Percentiles rank a stretch among this genome's conserved stretches.
These are phyloP conservation scores for Rousettus madagascariensis DNA, from an alignment of 2,797 vertebrate genomes.

Conservation along the genomic window DNA sequence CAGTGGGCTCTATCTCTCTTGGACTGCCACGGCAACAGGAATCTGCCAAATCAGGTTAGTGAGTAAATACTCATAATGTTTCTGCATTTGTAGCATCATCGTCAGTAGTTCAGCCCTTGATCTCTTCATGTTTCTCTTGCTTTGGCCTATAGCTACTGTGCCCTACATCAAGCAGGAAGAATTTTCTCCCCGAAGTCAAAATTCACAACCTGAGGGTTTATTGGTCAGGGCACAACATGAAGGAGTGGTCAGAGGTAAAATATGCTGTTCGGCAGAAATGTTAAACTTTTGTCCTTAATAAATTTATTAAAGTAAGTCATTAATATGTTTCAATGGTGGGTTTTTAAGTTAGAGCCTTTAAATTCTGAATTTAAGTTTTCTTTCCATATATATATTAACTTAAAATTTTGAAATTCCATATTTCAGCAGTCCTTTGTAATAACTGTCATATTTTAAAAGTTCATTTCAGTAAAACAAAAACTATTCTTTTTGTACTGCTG, in stretches of 20 bases:
- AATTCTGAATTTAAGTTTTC: conserved; percentile 23
- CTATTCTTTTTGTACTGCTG: background rate
- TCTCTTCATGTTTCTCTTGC: conserved; percentile 26
- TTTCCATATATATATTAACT: background rate
- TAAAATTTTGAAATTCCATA: background rate
- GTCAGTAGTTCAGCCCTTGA: background rate
- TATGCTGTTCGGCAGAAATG: background rate
- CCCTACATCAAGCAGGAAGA: conserved; percentile 93
- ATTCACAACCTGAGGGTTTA: conserved; percentile 89
- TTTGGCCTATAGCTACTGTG: conserved; percentile 79
- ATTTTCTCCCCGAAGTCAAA: conserved; percentile 90
- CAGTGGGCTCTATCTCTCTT: conserved; percentile 96
- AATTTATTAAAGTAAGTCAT: background rate
- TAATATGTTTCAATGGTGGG: background rate
- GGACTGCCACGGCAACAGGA: conserved; percentile 97
- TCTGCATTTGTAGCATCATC: background rate
- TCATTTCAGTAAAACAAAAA: conserved; percentile 28
- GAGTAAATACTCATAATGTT: background rate
- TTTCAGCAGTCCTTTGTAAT: background rate
- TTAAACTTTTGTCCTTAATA: background rate
- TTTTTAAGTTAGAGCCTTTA: conserved; percentile 18
- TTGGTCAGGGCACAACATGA: conserved; percentile 91
- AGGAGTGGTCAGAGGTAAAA: conserved; percentile 91
- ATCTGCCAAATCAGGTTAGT: conserved; percentile 92
- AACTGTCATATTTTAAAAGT: conserved; percentile 6